Conservation (phyloP, 2,888 invertebrate genomes). For the Gryllus longicercus region DNA sequence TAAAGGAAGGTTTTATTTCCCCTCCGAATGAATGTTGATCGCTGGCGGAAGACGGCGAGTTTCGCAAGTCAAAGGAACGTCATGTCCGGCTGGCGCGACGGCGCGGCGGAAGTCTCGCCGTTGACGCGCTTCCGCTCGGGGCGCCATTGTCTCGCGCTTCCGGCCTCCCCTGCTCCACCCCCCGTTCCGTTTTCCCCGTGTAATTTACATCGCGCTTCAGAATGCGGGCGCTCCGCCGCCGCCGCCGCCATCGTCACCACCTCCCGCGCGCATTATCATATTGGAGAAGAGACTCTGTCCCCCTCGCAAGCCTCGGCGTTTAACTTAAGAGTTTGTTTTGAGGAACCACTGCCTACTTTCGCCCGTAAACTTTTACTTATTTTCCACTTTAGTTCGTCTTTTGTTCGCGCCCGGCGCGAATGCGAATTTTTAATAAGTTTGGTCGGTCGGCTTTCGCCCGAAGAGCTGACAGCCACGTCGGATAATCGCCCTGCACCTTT, state of each 20-base stretch:
- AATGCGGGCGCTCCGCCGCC: neutral
- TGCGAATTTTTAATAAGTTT: slow-evolving; percentile 11
- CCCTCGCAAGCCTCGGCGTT: neutral
- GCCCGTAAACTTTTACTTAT: slow-evolving; percentile 11
- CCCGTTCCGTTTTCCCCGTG: neutral
- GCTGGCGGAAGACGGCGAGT: too few relatives aligned
- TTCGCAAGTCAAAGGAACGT: too few relatives aligned
- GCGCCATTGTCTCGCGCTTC: neutral
- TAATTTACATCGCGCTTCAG: neutral
- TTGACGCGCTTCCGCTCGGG: neutral
- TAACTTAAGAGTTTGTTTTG: slow-evolving; percentile 11
- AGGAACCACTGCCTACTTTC: neutral
- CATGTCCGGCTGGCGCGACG: too few relatives aligned
- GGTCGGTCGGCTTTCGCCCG: neutral
- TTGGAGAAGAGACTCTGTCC: neutral
- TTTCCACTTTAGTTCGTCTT: neutral
- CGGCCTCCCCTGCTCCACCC: neutral
- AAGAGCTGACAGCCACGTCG: neutral
- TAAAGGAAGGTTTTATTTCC: too few relatives aligned
- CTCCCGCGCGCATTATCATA: neutral
- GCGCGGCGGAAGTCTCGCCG: too few relatives aligned
- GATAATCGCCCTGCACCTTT: neutral
- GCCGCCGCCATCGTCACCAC: neutral
- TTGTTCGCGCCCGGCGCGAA: neutral
- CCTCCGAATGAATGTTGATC: too few relatives aligned